Conservation (phyloP, 92 coral and sea anemone species). For the Porites cylindrica region DNA sequence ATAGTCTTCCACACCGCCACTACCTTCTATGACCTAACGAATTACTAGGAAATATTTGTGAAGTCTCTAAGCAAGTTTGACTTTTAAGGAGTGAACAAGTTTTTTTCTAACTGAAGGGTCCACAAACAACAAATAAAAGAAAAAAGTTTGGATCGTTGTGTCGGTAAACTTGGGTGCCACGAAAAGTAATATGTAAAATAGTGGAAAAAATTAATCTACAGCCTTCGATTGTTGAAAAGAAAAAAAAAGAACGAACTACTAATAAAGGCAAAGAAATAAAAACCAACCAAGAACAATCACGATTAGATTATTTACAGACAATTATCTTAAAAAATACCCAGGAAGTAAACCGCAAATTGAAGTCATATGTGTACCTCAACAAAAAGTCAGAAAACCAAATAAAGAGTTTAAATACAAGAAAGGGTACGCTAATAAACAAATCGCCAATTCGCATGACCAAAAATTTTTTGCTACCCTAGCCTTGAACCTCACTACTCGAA, state of each 20-base stretch:
- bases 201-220: no score
- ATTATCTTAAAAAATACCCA: not conserved
- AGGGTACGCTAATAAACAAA: conserved; percentile 2
- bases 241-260: not conserved
- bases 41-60: no score
- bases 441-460: not conserved
- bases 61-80: no score
- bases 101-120: no score
- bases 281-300: not conserved
- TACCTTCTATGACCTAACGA: no score
- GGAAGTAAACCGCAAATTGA: not conserved
- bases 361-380: not conserved
- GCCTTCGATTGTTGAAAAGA: no score
- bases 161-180: no score
- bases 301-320: conserved; percentile 26
- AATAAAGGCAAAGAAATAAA: not conserved
- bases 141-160: no score
- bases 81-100: no score
- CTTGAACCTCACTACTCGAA: not conserved
- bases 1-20: no score
- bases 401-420: conserved; percentile 18
- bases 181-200: no score
- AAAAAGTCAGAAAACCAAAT: conserved; percentile 11
- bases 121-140: no score
- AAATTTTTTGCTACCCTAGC: not conserved